phyloP scores from a whole-genome alignment of 2,888 invertebrate species.

The Schizaphis graminum region DNA sequence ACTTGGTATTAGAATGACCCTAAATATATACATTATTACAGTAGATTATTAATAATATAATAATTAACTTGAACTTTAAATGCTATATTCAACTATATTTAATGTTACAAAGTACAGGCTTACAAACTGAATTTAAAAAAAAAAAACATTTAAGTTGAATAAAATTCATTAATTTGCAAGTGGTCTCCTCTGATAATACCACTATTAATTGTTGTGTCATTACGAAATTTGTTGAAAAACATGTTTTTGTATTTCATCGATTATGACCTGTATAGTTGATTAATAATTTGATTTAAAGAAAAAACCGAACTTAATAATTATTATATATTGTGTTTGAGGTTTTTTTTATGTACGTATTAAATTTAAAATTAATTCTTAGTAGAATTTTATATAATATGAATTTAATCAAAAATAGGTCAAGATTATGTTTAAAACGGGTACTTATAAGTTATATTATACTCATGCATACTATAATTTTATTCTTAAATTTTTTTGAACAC shows the following conservation, averaged over 20 bases:
- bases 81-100: neutral
- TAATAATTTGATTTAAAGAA: neutral
- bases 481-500: neutral
- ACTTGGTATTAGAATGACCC: no score
- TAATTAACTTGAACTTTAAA: neutral
- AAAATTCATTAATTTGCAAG: neutral
- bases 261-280: neutral
- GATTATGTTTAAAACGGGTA: neutral
- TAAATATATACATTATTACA: neutral
- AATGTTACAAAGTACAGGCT: neutral
- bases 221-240: slow-evolving; percentile 18
- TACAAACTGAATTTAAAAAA: neutral
- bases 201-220: neutral
- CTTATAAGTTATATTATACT: neutral
- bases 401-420: neutral
- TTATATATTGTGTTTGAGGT: neutral
- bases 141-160: neutral
- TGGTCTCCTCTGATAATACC: neutral
- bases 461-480: neutral
- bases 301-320: neutral
- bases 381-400: neutral
- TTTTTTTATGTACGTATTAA: neutral
- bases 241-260: slow-evolving; percentile 21
- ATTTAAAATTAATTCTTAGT: neutral
- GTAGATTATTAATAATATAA: neutral